Evolutionary conservation across 2,888 invertebrate species (phyloP).

Genomic region (Monoplex corrugatus): DNA sequence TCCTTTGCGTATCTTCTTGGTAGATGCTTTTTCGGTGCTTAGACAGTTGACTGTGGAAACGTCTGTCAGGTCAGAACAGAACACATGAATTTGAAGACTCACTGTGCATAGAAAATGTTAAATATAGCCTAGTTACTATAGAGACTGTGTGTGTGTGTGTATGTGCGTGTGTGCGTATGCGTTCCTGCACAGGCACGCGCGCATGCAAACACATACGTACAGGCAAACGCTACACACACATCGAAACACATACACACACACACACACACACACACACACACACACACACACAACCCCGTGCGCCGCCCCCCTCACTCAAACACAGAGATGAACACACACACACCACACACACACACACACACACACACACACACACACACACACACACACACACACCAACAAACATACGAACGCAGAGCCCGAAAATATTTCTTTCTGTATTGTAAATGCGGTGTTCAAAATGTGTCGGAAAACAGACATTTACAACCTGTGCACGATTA

Average conservation of each 20-base stretch:
- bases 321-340: not conserved
- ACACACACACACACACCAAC: constrained; percentile 8
- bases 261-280: constrained; percentile 22
- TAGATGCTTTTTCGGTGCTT: too few species aligned
- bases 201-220: not conserved
- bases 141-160: not conserved
- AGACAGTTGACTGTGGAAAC: too few species aligned
- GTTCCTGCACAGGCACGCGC: not conserved
- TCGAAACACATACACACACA: not conserved
- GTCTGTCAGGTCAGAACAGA: too few species aligned
- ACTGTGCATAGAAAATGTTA: too few species aligned
- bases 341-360: constrained; percentile 22
- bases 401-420: not conserved
- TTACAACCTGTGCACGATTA: too few species aligned
- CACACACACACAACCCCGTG: constrained; percentile 14
- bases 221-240: not conserved
- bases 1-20: too few species aligned
- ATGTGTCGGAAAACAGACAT: too few species aligned
- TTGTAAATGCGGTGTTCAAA: too few species aligned
- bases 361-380: constrained; percentile 22
- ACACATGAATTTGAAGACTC: too few species aligned
- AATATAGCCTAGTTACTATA: too few species aligned
- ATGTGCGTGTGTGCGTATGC: not conserved
- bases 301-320: too few species aligned
- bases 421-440: too few species aligned